A percentile compares a stretch with the other conserved stretches of the same genome.
These are phyloP conservation scores for Misgurnus anguillicaudatus DNA, from an alignment of 2,113 vertebrate genomes.

Conservation along the genomic window DNA sequence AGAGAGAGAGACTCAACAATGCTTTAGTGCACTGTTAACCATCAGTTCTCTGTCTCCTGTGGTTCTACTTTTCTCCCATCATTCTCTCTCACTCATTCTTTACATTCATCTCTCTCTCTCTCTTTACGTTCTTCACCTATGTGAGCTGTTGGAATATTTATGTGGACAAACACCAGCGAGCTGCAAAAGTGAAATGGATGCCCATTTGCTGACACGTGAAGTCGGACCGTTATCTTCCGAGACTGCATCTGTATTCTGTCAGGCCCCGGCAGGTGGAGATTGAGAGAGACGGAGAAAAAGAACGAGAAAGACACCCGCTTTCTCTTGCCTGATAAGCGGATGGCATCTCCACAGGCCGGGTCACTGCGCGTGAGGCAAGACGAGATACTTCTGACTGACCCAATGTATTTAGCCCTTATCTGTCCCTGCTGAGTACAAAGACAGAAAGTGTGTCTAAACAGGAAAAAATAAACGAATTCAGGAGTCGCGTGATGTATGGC, in stretches of 20 bases:
- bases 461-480: slow-evolving; percentile 19
- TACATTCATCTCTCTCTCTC: neutral
- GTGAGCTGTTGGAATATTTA: slow-evolving; percentile 47
- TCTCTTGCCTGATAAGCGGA: slow-evolving; percentile 52
- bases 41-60: neutral
- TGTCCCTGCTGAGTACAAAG: slow-evolving; percentile 37
- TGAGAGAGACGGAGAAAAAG: slow-evolving; percentile 12
- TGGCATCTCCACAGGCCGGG: slow-evolving; percentile 50
- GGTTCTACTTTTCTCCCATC: neutral
- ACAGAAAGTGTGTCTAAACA: slow-evolving; percentile 12
- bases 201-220: slow-evolving; percentile 54
- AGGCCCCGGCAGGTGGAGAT: slow-evolving; percentile 23
- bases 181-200: slow-evolving; percentile 58
- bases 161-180: slow-evolving; percentile 50
- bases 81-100: slow-evolving; percentile 2
- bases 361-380: slow-evolving; percentile 15
- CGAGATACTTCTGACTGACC: slow-evolving; percentile 43
- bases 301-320: slow-evolving; percentile 30
- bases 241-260: slow-evolving; percentile 23
- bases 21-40: slow-evolving; percentile 28
- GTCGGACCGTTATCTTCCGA: slow-evolving; percentile 53
- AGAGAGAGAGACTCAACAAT: slow-evolving; percentile 31
- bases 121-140: slow-evolving; percentile 32
- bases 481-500: slow-evolving; percentile 38
- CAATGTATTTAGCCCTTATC: slow-evolving; percentile 48